These are phyloP conservation scores for Brachypterus glaber DNA, from an alignment of 2,888 invertebrate genomes.

Conservation along the genomic window DNA sequence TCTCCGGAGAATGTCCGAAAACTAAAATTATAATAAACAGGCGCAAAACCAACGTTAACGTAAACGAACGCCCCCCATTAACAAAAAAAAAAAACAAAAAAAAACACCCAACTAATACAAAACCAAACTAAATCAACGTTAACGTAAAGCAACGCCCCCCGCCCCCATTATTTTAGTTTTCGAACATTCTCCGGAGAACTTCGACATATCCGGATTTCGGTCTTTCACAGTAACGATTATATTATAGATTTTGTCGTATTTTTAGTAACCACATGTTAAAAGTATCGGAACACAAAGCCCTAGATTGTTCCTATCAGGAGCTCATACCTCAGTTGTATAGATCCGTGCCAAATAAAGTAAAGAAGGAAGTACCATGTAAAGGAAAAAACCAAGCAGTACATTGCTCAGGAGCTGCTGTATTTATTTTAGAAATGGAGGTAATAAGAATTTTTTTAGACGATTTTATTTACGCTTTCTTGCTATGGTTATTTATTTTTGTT, in stretches of 20 bases:
- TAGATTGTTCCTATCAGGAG: constrained; percentile 56
- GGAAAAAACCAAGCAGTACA: constrained; percentile 43
- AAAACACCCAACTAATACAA: too few species aligned
- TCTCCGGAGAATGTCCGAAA: too few species aligned
- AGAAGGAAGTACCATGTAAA: constrained; percentile 47
- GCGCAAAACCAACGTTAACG: too few species aligned
- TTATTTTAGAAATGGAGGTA: constrained; percentile 46
- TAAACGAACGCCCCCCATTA: too few species aligned
- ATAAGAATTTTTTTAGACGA: constrained; percentile 8
- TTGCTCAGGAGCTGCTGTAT: constrained; percentile 53
- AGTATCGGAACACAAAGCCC: constrained; percentile 54
- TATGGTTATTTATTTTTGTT: constrained; percentile 1
- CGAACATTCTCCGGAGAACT: too few species aligned
- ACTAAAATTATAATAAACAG: too few species aligned
- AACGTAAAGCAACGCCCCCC: too few species aligned
- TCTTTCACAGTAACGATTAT: constrained; percentile 1
- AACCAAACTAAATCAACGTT: too few species aligned
- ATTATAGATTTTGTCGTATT: constrained; percentile 16
- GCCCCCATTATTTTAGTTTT: background rate
- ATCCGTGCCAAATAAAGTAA: constrained; percentile 36
- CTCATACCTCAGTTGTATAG: constrained; percentile 51
- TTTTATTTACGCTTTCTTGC: background rate
- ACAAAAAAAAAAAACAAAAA: too few species aligned
- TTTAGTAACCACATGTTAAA: constrained; percentile 51
- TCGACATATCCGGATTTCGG: too few species aligned